A percentile compares a stretch with the other conserved stretches of the same genome.
Evolutionary conservation across 1,140 invertebrate species (phyloP).

Genomic region (Nixonia krombeini): DNA sequence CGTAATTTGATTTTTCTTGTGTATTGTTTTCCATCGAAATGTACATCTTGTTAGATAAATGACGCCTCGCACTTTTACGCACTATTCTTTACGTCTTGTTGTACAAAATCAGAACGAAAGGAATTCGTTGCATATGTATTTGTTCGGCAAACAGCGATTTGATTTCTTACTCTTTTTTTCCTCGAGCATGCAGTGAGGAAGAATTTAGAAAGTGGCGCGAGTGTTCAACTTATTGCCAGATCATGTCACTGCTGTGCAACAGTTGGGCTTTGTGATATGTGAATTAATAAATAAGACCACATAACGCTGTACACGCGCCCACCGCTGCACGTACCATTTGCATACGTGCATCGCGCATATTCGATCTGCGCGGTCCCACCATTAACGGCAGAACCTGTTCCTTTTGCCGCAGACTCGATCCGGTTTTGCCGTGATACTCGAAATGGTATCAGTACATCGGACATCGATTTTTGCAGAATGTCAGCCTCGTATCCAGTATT

Average conservation of each 20-base stretch:
- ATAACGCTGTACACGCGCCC: constrained; percentile 23
- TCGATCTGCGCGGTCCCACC: constrained; percentile 17
- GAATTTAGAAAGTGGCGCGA: constrained; percentile 36
- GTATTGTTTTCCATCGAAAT: too few species aligned
- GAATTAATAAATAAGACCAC: constrained; percentile 40
- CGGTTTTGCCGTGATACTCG: constrained; percentile 23
- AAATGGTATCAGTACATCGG: constrained; percentile 38
- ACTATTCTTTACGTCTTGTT: too few species aligned
- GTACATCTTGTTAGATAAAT: too few species aligned
- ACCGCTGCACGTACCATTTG: constrained; percentile 12
- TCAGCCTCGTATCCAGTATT: constrained; percentile 7
- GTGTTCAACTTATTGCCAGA: background rate
- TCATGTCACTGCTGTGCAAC: constrained; percentile 23
- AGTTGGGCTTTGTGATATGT: constrained; percentile 28
- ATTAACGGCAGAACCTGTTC: constrained; percentile 45
- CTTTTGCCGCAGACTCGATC: constrained; percentile 30
- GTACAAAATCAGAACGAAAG: too few species aligned
- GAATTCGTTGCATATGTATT: too few species aligned
- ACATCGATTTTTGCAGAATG: constrained; percentile 26
- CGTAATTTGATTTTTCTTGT: too few species aligned
- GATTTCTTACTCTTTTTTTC: too few species aligned
- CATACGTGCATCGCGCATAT: constrained; percentile 41
- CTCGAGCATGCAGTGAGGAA: too few species aligned
- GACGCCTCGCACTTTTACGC: too few species aligned
- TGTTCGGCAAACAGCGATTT: too few species aligned